Percentiles rank a stretch among this genome's conserved stretches.
Evolutionary conservation across 2,113 vertebrate genomes (phyloP).

Genomic region (Oostethus manadensis): DNA sequence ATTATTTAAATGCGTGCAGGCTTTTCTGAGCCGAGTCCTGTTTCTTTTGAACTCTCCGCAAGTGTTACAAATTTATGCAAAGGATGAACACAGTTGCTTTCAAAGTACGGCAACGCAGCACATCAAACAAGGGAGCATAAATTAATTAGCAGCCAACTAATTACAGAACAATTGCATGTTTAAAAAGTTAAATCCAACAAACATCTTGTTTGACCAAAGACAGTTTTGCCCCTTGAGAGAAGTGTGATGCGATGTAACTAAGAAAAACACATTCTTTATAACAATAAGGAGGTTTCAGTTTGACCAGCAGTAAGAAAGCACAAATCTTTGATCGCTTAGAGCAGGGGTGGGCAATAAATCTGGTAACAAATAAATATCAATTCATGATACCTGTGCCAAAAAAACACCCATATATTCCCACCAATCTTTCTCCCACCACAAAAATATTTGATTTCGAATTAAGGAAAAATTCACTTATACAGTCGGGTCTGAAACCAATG

Average conservation of each 20-base stretch:
- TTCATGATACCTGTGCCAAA: too few species aligned
- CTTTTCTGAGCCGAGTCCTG: constrained; percentile 54
- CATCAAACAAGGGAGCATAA: constrained; percentile 70
- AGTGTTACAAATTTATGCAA: constrained; percentile 71
- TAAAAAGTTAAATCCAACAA: constrained; percentile 72
- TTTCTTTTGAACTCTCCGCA: constrained; percentile 76
- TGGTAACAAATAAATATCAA: too few species aligned
- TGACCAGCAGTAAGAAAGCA: background rate
- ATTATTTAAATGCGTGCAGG: constrained; percentile 70
- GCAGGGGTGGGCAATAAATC: too few species aligned
- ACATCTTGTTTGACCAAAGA: constrained; percentile 64
- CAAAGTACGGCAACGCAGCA: constrained; percentile 67
- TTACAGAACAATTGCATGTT: constrained; percentile 75
- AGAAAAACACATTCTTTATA: constrained; percentile 47
- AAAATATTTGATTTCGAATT: too few species aligned
- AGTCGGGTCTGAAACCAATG: too few species aligned
- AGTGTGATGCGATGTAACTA: constrained; percentile 20
- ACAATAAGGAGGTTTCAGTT: constrained; percentile 11
- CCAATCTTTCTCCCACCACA: too few species aligned
- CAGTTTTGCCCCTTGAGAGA: constrained; percentile 58
- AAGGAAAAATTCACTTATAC: too few species aligned
- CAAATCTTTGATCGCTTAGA: background rate
- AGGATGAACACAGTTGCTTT: constrained; percentile 55
- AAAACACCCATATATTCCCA: too few species aligned
- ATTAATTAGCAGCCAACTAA: constrained; percentile 71